Percentiles rank a stretch among this genome's conserved stretches.
These are phyloP conservation scores for Passer domesticus DNA, from an alignment of 2,113 vertebrate genomes.

Conservation along the genomic window DNA sequence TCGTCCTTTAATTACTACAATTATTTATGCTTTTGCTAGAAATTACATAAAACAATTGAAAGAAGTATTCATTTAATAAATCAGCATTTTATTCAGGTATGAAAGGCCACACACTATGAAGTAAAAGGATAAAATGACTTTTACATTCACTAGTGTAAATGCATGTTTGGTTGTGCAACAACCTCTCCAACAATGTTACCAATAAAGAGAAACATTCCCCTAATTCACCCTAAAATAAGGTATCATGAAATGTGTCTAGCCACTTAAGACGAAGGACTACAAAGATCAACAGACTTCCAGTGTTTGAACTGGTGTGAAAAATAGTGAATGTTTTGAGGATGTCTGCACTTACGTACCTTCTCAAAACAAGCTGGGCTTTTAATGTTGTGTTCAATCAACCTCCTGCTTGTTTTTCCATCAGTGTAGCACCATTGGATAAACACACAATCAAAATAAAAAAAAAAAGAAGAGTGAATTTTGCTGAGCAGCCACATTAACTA, in stretches of 20 bases:
- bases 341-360: not conserved
- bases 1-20: not conserved
- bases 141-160: not conserved
- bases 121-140: not conserved
- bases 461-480: not conserved
- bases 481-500: not conserved
- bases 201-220: not conserved
- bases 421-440: not conserved
- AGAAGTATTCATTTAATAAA: not conserved
- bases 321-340: not conserved
- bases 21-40: not conserved
- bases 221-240: not conserved
- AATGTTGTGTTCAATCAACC: not conserved
- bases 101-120: not conserved
- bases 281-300: not conserved
- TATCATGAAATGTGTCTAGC: not conserved
- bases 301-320: not conserved
- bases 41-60: not conserved
- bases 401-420: not conserved
- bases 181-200: not conserved
- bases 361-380: not conserved
- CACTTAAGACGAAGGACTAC: not conserved
- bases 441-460: not conserved
- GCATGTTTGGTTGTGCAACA: not conserved
- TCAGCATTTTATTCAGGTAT: not conserved